A percentile compares a stretch with the other conserved stretches of the same genome.
Evolutionary conservation across 2,113 vertebrate species (phyloP).

Genomic region (Coryphaenoides rupestris): DNA sequence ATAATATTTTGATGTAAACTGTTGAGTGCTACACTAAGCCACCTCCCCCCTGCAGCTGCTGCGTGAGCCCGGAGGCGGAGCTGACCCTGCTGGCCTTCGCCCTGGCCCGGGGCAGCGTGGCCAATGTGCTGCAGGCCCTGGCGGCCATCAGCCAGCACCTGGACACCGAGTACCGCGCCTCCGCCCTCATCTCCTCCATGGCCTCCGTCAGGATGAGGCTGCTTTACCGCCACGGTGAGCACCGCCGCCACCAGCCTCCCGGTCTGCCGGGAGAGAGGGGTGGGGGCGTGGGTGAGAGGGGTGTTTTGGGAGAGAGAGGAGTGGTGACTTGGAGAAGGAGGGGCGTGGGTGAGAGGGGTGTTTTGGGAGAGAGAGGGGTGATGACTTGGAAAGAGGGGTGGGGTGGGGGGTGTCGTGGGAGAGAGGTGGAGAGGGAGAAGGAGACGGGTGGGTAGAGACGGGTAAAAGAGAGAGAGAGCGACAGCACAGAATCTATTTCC

Average conservation of each 20-base stretch:
- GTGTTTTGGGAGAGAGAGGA: too few species aligned
- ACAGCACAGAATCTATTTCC: too few species aligned
- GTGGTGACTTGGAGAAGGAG: neutral
- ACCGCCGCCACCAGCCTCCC: too few species aligned
- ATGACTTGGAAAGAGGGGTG: too few species aligned
- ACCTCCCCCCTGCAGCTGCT: constrained; percentile 71
- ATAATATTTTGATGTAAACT: too few species aligned
- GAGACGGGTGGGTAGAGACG: too few species aligned
- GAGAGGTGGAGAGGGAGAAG: neutral
- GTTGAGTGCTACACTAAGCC: neutral
- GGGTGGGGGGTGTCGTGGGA: neutral
- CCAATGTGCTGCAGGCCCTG: constrained; percentile 88
- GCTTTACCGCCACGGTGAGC: constrained; percentile 90
- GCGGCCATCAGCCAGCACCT: constrained; percentile 82
- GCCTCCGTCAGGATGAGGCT: constrained; percentile 84
- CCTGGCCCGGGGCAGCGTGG: constrained; percentile 89
- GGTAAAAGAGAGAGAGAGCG: too few species aligned
- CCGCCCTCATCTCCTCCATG: constrained; percentile 87
- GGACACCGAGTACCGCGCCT: constrained; percentile 81
- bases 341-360: neutral
- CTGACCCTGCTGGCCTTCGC: constrained; percentile 92
- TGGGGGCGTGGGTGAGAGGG: too few species aligned
- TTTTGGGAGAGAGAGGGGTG: too few species aligned
- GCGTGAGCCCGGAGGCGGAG: constrained; percentile 87
- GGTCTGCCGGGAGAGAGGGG: too few species aligned